These are phyloP conservation scores for Hydrochoerus hydrochaeris DNA, from an alignment of 2,113 vertebrate species.

Conservation along the genomic window DNA sequence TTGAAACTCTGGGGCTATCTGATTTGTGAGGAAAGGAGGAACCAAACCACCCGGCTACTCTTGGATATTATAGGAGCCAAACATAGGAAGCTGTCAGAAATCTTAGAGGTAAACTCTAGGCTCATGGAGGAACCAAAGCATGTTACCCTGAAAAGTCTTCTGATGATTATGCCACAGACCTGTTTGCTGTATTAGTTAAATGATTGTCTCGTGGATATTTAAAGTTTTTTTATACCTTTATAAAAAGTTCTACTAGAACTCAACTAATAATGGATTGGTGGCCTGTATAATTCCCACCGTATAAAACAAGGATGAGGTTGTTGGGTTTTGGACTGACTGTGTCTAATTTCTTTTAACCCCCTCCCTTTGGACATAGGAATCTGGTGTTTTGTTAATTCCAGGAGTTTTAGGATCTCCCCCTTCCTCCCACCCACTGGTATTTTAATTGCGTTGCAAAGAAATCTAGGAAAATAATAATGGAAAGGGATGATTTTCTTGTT, in stretches of 20 bases:
- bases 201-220: accelerated
- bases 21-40: constrained; percentile 48
- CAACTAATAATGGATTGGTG: neutral
- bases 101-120: neutral
- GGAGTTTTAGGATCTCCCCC: neutral
- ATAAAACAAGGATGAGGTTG: neutral
- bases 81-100: neutral
- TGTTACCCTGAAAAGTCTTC: neutral
- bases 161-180: neutral
- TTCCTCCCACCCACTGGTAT: neutral
- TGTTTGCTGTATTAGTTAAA: neutral
- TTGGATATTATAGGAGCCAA: neutral
- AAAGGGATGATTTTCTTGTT: neutral
- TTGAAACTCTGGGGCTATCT: neutral
- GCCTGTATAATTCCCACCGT: neutral
- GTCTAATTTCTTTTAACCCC: neutral
- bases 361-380: neutral
- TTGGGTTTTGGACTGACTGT: neutral
- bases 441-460: constrained; percentile 12
- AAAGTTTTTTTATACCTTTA: neutral
- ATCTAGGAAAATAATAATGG: constrained; percentile 10
- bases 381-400: neutral
- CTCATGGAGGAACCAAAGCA: neutral
- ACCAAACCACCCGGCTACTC: neutral
- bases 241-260: too few species aligned